These are phyloP conservation scores for Pogonophryne albipinna DNA, from an alignment of 2,797 vertebrate genomes.

Conservation along the genomic window DNA sequence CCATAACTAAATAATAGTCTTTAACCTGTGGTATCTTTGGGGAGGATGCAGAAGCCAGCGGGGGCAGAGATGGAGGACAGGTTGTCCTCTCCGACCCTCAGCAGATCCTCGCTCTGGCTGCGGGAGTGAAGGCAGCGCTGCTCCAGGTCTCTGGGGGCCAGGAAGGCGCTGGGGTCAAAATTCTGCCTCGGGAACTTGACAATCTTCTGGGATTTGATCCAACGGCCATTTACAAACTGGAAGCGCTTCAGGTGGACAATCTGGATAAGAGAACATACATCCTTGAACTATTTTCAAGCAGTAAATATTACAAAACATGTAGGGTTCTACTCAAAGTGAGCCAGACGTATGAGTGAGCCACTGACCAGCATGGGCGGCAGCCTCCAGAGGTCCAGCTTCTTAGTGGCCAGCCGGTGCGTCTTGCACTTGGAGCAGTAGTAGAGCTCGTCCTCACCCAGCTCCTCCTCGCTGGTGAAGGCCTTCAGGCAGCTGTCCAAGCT, in stretches of 20 bases:
- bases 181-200: conserved; percentile 95
- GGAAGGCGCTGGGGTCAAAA: conserved; percentile 96
- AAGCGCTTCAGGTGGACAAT: conserved; percentile 99
- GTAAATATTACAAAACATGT: background rate
- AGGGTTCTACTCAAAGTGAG: too few species aligned
- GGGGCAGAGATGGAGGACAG: conserved; percentile 87
- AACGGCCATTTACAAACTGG: conserved; percentile 97
- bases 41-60: conserved; percentile 85
- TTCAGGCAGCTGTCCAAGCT: conserved; percentile 96
- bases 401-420: conserved; percentile 96
- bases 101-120: conserved; percentile 85
- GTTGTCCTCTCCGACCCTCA: conserved; percentile 84
- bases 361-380: conserved; percentile 95
- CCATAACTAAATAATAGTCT: background rate
- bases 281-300: background rate
- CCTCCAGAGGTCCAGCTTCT: conserved; percentile 99
- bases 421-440: conserved; percentile 99
- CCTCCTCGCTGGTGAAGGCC: conserved; percentile 97
- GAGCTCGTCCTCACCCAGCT: conserved; percentile 97
- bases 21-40: conserved; percentile 86
- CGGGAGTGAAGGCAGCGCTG: conserved; percentile 85
- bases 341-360: background rate
- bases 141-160: conserved; percentile 92
- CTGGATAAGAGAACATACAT: conserved; percentile 69
- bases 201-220: conserved; percentile 99